Conservation (phyloP, 2,888 invertebrate species). For the Sclerodermus sp. region DNA sequence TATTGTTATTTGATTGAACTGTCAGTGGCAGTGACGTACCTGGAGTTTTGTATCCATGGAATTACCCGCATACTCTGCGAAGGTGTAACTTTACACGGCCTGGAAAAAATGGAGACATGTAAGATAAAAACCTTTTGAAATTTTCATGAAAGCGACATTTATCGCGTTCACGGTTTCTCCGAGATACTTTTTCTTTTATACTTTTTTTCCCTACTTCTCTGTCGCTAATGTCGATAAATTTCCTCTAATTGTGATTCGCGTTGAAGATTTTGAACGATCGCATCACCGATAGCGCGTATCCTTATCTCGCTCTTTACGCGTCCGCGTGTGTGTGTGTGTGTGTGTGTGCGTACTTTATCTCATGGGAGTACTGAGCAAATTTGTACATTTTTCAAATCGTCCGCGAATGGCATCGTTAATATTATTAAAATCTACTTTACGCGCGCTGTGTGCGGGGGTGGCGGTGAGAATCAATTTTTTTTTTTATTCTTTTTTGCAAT, state of each 20-base stretch:
- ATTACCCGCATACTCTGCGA: slow-evolving; percentile 17
- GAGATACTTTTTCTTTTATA: too few relatives aligned
- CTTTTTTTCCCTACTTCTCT: neutral
- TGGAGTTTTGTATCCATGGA: slow-evolving; percentile 19
- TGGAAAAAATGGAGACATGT: neutral
- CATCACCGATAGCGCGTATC: slow-evolving; percentile 37
- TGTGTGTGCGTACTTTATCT: too few relatives aligned
- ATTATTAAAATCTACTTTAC: too few relatives aligned
- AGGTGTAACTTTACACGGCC: neutral
- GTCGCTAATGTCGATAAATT: neutral
- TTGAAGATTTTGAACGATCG: neutral
- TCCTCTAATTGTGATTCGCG: slow-evolving; percentile 1
- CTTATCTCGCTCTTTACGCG: slow-evolving; percentile 20
- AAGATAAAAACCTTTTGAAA: neutral
- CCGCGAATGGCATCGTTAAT: too few relatives aligned
- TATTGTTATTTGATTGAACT: slow-evolving; percentile 5
- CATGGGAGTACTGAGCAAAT: too few relatives aligned
- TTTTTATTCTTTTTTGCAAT: neutral
- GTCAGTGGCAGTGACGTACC: slow-evolving; percentile 12
- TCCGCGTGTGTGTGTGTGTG: too few relatives aligned
- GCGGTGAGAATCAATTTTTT: neutral
- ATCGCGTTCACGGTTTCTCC: neutral
- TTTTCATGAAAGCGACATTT: neutral
- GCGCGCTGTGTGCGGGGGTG: too few relatives aligned
- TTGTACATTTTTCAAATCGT: too few relatives aligned